Evolutionary conservation across 2,888 invertebrate genomes (phyloP), one percentile per base, ranked within the genome.

Genomic region (Tetragonisca angustula): DNA sequence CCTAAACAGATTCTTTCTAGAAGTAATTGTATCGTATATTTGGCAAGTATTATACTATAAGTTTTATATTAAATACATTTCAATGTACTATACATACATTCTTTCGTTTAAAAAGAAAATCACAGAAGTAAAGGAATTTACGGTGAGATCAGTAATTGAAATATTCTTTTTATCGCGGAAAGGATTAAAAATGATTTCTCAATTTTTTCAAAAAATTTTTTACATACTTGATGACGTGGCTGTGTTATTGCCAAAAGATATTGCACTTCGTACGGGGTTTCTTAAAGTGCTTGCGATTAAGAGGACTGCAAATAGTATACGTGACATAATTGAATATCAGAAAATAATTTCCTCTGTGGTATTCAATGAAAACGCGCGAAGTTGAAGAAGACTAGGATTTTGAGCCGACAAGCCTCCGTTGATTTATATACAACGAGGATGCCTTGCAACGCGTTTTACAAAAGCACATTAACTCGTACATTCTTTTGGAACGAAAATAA

Each of bases 401-500:
- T 54, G 27, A 65, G 15, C 24, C 27, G 32, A 4, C 62, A n/a
- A 17, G 13, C 6, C 24, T 49, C 61, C 62, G 24, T 54, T 67
- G 43, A 74, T 82, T 79, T 79, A 87, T 82, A 82, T 84, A 83
- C 24, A 74, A 72, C 61, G 43, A 56, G 27, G 43, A 72, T 27
- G 43, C n/a, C 36, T 36, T 13, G 49, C 19, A 50, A 43, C n/a
- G 36, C 17, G 49, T 67, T 73, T 76, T 62, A 75, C 54, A 75
- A 64, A 32, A 83, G 68, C 75, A 64, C 61, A 91, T 91, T 92
- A 92, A 83, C 83, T 87, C 76, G 90, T 74, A 87, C 87, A 90
- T 87, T 87, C 90, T 89, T 85, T 89, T 87, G 90, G 85, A 89
- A 86, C 86, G 86, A 85, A 81, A 78, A 87, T 88, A 88, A 88